phyloP scores from a whole-genome alignment of 2,797 vertebrate species.

The Hyperoplus lanceolatus region DNA sequence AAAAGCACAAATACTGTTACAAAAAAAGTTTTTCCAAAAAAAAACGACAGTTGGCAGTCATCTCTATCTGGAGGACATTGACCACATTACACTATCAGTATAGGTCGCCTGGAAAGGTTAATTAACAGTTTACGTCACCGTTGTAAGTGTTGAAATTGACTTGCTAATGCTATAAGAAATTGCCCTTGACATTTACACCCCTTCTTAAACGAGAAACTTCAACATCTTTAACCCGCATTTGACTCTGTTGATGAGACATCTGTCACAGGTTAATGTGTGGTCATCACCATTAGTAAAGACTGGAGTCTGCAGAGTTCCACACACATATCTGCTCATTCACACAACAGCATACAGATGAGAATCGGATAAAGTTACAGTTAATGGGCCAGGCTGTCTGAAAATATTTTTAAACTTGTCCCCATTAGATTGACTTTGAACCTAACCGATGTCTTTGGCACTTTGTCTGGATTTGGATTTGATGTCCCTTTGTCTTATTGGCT shows the following conservation, averaged over 20 bases:
- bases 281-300: constrained; percentile 15
- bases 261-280: constrained; percentile 49
- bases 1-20: background rate
- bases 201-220: constrained; percentile 5
- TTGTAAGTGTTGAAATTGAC: background rate
- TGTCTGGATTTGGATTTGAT: background rate
- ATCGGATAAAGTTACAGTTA: too few species aligned
- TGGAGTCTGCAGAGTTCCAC: constrained; percentile 7
- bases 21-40: background rate
- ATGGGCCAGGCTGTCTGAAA: background rate
- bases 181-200: background rate
- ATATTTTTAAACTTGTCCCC: background rate
- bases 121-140: background rate
- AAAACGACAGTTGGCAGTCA: background rate
- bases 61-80: background rate
- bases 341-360: background rate
- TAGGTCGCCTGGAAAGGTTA: too few species aligned
- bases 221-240: constrained; percentile 6
- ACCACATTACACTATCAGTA: background rate
- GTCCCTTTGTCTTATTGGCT: background rate
- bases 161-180: background rate
- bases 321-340: background rate
- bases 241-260: constrained; percentile 36
- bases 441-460: background rate
- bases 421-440: background rate